A percentile compares a stretch with the other conserved stretches of the same genome.
These are phyloP conservation scores for Gopherus evgoodei DNA, from an alignment of 2,113 vertebrate species.

Conservation along the genomic window DNA sequence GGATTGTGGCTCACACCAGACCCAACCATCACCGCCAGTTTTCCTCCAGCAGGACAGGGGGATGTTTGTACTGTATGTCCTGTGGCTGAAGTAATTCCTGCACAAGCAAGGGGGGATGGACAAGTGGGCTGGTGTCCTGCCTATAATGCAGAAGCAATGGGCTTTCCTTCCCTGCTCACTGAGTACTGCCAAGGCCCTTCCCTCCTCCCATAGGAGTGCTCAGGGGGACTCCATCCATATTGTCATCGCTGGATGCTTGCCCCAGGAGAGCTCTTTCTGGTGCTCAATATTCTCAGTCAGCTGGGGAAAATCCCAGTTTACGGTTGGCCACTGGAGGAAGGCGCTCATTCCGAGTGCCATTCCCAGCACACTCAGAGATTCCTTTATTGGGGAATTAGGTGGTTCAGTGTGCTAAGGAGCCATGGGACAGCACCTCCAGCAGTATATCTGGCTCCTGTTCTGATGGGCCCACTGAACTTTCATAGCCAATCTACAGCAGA, in stretches of 20 bases:
- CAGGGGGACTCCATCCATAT: not conserved
- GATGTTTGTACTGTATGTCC: not conserved
- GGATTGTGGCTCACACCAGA: too few relatives aligned
- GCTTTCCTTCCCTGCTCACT: not conserved
- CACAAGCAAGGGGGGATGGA: not conserved
- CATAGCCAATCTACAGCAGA: not conserved
- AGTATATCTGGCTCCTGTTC: not conserved
- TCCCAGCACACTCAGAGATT: not conserved
- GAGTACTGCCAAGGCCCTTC: not conserved
- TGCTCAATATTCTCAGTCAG: not conserved
- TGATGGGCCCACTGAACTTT: not conserved
- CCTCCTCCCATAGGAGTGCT: not conserved
- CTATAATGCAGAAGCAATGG: not conserved
- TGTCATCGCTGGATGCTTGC: not conserved
- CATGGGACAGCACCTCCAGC: not conserved
- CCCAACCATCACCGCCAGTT: not conserved
- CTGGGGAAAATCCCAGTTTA: not conserved
- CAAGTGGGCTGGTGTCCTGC: not conserved
- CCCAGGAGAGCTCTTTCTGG: not conserved
- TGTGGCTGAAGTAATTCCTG: not conserved
- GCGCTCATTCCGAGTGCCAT: not conserved
- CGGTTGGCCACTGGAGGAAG: not conserved
- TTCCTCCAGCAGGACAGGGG: not conserved
- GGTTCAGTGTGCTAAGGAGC: not conserved
- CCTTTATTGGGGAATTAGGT: not conserved